Evolutionary conservation across 1,140 invertebrate species (phyloP), one percentile per base, ranked within the genome.

Genomic region (Drosophila parvula): DNA sequence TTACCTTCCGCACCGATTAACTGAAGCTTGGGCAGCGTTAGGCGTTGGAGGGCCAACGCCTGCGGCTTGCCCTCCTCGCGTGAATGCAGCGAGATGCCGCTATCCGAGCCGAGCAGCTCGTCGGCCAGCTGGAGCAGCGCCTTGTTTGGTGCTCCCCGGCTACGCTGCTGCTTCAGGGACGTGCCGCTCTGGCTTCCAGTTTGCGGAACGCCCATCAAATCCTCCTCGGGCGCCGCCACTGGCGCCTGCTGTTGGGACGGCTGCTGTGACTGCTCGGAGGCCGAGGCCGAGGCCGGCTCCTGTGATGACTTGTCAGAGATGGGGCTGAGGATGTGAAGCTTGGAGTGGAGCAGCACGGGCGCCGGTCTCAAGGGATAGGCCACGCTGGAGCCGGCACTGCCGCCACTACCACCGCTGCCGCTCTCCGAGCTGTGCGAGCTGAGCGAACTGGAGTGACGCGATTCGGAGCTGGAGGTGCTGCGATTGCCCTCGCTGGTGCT

Each of bases 231-330:
- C 84, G 18, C 78, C 89, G 47, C 93, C 93, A 64, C 59, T 69
- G 95, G 95, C 0, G 95, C 60, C 67, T 67, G 83, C 86, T 51
- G 93, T 93, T 79, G 96, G 95, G 59, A 65, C 44, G 79, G 81
- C 59, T 81, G 81, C 28, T 68, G 74, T 5, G 78, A 77, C 67
- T 95, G 95, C 79, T 96, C 96, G 71, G 96, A 96, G 11, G 95
- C 96, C 2, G 95, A 95, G 81, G 96, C 96, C 2, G 95, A 96
- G 14, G 94, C 95, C 12, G 96, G 96, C 83, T 97, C 96, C 86
- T 97, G 96, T 3, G 96, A 96, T n/a, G 96, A 97, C 90, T 97
- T 97, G 92, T 97, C 97, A 30, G 96, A 97, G 80, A 97, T 98
- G 7, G 97, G 97, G 60, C 96, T 97, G 14, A 98, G 93, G 79